Percentiles rank a stretch among this genome's conserved stretches.
phyloP scores from a whole-genome alignment of 1,140 invertebrate species.

The Papilio helenus region DNA sequence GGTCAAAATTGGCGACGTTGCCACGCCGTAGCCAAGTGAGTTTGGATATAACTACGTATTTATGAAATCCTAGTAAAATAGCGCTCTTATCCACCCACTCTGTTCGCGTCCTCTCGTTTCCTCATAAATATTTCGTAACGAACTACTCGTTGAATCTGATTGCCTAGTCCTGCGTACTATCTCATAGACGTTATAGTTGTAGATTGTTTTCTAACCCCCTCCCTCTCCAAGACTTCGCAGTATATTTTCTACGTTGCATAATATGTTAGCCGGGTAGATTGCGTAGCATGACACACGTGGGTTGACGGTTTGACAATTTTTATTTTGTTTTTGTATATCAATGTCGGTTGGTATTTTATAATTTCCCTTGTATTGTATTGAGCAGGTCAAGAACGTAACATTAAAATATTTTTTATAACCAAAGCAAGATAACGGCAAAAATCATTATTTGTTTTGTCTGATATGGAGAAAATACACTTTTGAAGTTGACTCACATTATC shows the following conservation, averaged over 20 bases:
- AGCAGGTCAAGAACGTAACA: too few relatives aligned
- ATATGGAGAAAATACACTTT: background rate
- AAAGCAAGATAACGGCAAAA: too few relatives aligned
- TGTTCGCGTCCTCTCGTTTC: background rate
- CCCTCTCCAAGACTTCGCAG: background rate
- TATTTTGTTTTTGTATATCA: too few relatives aligned
- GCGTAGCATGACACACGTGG: background rate
- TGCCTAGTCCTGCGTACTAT: background rate
- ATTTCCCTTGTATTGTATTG: too few relatives aligned
- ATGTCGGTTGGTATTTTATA: too few relatives aligned
- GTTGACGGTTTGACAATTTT: background rate
- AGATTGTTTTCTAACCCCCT: background rate
- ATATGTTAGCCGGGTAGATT: background rate
- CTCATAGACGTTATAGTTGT: background rate
- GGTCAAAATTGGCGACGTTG: background rate
- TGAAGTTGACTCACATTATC: background rate
- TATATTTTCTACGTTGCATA: background rate
- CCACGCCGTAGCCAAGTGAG: too few relatives aligned
- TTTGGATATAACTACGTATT: background rate
- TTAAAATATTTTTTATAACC: too few relatives aligned
- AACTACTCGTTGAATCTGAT: background rate
- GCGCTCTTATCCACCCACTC: background rate
- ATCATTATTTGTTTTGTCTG: background rate
- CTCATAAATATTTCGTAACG: background rate
- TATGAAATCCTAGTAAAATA: background rate